phyloP scores from a whole-genome alignment of 2,113 vertebrate species.

The Eurystomus gularis region DNA sequence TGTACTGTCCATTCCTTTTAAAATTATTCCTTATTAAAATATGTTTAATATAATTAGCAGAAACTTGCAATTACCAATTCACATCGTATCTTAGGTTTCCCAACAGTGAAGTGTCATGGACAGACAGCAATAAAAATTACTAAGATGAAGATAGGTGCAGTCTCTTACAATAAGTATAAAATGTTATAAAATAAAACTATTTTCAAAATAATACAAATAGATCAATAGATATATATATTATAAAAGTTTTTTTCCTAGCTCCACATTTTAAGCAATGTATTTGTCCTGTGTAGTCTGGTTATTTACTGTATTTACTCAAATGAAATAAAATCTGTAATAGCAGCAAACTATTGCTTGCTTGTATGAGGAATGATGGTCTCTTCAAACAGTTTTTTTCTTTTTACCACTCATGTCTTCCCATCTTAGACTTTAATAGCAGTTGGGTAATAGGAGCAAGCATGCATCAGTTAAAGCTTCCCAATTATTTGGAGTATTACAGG shows the following conservation, averaged over 20 bases:
- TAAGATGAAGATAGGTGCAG: conserved; percentile 48
- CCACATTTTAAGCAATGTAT: conserved; percentile 49
- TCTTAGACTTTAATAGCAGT: conserved; percentile 41
- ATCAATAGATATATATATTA: conserved; percentile 20
- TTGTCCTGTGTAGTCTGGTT: conserved; percentile 8
- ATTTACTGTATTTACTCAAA: conserved; percentile 40
- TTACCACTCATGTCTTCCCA: conserved; percentile 25
- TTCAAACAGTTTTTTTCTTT: background rate
- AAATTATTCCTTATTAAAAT: conserved; percentile 57
- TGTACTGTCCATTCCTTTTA: conserved; percentile 40
- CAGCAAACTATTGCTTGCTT: conserved; percentile 54
- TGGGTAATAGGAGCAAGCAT: conserved; percentile 54
- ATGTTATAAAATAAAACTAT: conserved; percentile 57
- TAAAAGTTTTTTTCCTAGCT: conserved; percentile 38
- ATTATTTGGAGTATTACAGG: conserved; percentile 44
- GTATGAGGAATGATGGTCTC: conserved; percentile 37
- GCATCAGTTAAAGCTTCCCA: conserved; percentile 60
- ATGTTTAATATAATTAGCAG: conserved; percentile 19
- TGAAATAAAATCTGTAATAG: conserved; percentile 25
- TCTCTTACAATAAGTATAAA: conserved; percentile 70
- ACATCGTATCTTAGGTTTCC: conserved; percentile 39
- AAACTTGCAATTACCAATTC: conserved; percentile 11
- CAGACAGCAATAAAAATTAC: conserved; percentile 69
- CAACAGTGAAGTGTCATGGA: conserved; percentile 64
- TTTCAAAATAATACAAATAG: conserved; percentile 60